Percentiles rank a stretch among this genome's conserved stretches.
phyloP scores from a whole-genome alignment of 2,113 vertebrate species.

The Amblyopsis rosae region DNA sequence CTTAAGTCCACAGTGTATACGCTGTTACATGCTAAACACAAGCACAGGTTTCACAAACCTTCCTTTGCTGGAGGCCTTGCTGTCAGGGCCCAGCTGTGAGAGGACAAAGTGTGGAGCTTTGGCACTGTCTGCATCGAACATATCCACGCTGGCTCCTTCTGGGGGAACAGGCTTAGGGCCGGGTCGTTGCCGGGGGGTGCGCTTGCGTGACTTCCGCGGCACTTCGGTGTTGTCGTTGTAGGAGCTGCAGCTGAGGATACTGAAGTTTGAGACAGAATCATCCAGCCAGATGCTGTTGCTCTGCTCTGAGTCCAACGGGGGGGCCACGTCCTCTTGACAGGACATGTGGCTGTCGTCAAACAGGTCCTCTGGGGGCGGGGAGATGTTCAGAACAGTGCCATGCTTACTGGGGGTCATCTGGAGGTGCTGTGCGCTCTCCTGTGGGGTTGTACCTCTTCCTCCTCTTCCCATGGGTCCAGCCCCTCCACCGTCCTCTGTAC shows the following conservation, averaged over 20 bases:
- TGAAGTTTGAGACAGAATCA: slow-evolving; percentile 98
- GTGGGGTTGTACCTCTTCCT: slow-evolving; percentile 75
- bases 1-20: background rate
- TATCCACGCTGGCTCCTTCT: slow-evolving; percentile 91
- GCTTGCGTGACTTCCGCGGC: slow-evolving; percentile 97
- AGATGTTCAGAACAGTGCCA: slow-evolving; percentile 94
- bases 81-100: slow-evolving; percentile 94
- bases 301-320: slow-evolving; percentile 90
- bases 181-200: slow-evolving; percentile 95
- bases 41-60: slow-evolving; percentile 70
- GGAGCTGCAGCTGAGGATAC: slow-evolving; percentile 91
- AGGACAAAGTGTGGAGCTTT: slow-evolving; percentile 99
- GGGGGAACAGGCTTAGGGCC: slow-evolving; percentile 86
- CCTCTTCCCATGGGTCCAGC: slow-evolving; percentile 58
- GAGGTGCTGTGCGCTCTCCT: slow-evolving; percentile 82
- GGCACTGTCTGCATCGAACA: slow-evolving; percentile 99
- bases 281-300: slow-evolving; percentile 99
- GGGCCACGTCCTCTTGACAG: slow-evolving; percentile 86
- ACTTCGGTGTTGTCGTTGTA: slow-evolving; percentile 99
- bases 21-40: background rate
- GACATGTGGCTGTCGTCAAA: slow-evolving; percentile 97
- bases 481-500: slow-evolving; percentile 41
- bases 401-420: slow-evolving; percentile 90
- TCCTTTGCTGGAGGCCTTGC: slow-evolving; percentile 90
- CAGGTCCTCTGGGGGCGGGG: slow-evolving; percentile 96